phyloP scores from a whole-genome alignment of 2,113 vertebrate species.

The Mormoops blainvillei region DNA sequence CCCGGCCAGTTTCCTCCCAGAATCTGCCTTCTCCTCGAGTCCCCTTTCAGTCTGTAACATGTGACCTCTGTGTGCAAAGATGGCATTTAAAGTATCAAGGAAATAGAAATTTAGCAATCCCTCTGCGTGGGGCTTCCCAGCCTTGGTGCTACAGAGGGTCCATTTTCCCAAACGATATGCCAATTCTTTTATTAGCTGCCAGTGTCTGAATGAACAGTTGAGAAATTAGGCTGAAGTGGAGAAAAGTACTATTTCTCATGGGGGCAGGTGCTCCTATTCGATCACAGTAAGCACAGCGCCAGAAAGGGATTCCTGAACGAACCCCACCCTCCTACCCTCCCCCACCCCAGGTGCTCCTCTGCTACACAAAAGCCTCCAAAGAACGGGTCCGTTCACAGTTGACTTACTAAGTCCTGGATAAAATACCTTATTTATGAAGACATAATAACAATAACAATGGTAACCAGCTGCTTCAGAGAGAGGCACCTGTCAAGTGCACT shows the following conservation, averaged over 20 bases:
- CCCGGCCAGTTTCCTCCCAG: not conserved
- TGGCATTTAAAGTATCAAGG: not conserved
- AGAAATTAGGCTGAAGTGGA: not conserved
- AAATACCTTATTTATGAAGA: not conserved
- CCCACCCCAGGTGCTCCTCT: fast-evolving
- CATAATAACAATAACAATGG: not conserved
- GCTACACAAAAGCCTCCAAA: not conserved
- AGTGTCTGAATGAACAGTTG: not conserved
- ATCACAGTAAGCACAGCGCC: not conserved
- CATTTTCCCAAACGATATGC: not conserved
- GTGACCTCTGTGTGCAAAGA: not conserved
- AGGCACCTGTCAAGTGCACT: not conserved
- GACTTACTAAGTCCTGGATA: not conserved
- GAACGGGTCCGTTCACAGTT: not conserved
- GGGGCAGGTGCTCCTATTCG: not conserved
- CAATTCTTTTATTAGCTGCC: not conserved
- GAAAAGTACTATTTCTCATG: not conserved
- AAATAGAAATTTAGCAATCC: not conserved
- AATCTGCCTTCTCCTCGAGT: not conserved
- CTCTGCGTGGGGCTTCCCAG: not conserved
- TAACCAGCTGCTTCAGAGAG: not conserved
- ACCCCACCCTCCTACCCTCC: not conserved
- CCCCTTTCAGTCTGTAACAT: not conserved
- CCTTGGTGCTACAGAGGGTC: not conserved
- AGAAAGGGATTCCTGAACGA: not conserved